Evolutionary conservation across 2,797 vertebrate genomes (phyloP).

Genomic region (Molossus alvarezi): DNA sequence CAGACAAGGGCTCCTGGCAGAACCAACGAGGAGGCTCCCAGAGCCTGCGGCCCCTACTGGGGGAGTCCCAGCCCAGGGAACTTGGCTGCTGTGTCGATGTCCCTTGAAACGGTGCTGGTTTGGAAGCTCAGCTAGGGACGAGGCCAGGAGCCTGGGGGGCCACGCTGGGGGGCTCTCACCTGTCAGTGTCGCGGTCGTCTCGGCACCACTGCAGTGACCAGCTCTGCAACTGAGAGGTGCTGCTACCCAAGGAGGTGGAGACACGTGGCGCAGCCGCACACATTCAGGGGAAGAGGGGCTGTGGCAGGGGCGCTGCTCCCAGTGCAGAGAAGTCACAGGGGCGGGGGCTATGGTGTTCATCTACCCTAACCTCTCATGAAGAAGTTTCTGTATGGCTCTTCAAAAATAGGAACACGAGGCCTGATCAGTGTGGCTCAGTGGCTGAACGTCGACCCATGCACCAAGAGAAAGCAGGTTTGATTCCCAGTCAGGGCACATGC

Average conservation of each 20-base stretch:
- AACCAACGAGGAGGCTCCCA: not conserved
- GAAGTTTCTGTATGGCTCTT: not conserved
- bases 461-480: too few species aligned
- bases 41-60: not conserved
- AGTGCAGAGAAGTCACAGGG: not conserved
- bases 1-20: conserved; percentile 91
- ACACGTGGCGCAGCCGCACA: too few species aligned
- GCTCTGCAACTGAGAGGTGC: not conserved
- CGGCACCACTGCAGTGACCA: not conserved
- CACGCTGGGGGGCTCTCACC: too few species aligned
- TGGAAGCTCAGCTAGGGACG: not conserved
- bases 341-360: not conserved
- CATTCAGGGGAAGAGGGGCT: not conserved
- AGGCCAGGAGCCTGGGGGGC: not conserved
- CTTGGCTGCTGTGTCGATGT: not conserved
- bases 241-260: not conserved
- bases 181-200: not conserved
- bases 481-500: too few species aligned
- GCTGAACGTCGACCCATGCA: too few species aligned
- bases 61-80: not conserved
- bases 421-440: not conserved
- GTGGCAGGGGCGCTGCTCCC: not conserved
- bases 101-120: not conserved
- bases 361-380: not conserved
- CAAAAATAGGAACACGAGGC: not conserved